Percentiles rank a stretch among this genome's conserved stretches.
Conservation (phyloP, 1,140 invertebrate species). For the Cataglyphis hispanica region DNA sequence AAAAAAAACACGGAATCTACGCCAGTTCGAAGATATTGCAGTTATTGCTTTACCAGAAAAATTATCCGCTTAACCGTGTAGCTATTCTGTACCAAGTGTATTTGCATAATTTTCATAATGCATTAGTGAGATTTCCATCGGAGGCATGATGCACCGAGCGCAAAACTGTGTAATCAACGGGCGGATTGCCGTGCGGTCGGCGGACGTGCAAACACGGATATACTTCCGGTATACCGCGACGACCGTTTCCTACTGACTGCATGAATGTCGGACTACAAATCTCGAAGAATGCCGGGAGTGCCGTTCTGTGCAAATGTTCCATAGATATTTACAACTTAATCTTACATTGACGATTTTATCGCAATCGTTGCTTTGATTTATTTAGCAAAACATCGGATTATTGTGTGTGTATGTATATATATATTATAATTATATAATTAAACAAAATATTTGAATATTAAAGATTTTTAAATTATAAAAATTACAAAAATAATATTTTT, state of each 20-base stretch:
- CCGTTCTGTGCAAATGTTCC: background rate
- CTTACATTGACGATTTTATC: background rate
- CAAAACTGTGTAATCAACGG: constrained; percentile 58
- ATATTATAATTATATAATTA: no score
- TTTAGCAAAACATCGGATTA: no score
- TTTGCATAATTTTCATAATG: constrained; percentile 82
- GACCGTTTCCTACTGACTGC: constrained; percentile 25
- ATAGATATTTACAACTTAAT: background rate
- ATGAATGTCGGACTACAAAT: constrained; percentile 5
- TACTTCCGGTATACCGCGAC: constrained; percentile 52
- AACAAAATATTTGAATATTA: no score
- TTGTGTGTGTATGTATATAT: no score
- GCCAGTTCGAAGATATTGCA: background rate
- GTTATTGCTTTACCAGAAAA: constrained; percentile 42
- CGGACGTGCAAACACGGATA: constrained; percentile 53
- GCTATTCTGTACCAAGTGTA: constrained; percentile 38
- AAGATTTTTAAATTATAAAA: background rate
- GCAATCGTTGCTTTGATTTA: no score
- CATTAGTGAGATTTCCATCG: constrained; percentile 77
- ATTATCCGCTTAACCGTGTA: constrained; percentile 57
- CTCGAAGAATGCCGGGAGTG: background rate
- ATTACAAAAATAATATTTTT: no score
- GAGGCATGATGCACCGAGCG: constrained; percentile 24
- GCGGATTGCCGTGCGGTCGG: constrained; percentile 28
- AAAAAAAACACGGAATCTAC: background rate